Evolutionary conservation across 1,140 invertebrate species (phyloP).

Genomic region (Brachionus koreanus): DNA sequence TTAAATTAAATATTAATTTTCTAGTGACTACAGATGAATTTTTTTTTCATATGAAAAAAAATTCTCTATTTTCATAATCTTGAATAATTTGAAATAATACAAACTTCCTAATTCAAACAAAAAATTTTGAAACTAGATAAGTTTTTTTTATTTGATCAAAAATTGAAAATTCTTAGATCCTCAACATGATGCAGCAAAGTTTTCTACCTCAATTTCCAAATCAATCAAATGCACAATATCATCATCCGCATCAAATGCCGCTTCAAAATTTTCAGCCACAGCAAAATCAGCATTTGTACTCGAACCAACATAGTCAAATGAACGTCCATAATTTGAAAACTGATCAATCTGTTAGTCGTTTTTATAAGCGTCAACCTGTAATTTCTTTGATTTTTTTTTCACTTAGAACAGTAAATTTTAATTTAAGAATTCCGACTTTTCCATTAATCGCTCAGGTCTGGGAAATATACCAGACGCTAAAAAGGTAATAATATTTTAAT

Average conservation of each 20-base stretch:
- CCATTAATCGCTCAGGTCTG: not conserved
- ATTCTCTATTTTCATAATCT: not conserved
- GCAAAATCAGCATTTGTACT: not conserved
- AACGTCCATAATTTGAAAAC: not conserved
- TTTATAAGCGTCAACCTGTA: constrained; percentile 27
- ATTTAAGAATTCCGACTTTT: constrained; percentile 5
- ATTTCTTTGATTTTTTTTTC: not conserved
- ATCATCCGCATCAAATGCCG: constrained; percentile 26
- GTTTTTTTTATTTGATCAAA: not conserved
- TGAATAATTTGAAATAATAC: not conserved
- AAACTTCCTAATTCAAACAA: not conserved
- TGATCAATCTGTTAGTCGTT: not conserved
- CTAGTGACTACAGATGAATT: constrained; percentile 3
- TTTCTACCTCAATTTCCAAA: constrained; percentile 34
- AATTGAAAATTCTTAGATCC: not conserved
- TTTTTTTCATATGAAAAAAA: not conserved
- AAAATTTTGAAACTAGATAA: not conserved
- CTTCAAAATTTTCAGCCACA: not conserved
- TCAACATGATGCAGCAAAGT: constrained; percentile 43
- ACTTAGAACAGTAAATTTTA: not conserved
- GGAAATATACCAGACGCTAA: constrained; percentile 29
- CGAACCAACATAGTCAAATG: constrained; percentile 3
- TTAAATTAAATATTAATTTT: not conserved
- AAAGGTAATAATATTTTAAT: not conserved
- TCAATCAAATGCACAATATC: not conserved